Conservation (phyloP, 2,888 invertebrate genomes). For the Caenorhabditis zanzibari region DNA sequence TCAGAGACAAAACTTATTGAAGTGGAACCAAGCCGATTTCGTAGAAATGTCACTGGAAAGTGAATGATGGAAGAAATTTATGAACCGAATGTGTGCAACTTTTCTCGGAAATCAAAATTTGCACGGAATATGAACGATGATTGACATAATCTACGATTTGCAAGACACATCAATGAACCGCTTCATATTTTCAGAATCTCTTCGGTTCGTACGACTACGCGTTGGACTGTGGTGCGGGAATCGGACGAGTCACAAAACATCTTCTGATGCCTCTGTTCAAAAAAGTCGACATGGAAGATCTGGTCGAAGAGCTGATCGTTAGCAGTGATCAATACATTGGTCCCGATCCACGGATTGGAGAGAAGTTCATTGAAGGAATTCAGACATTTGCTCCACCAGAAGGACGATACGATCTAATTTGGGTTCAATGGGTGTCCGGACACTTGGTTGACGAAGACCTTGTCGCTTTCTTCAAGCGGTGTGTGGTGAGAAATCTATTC, state of each 20-base stretch:
- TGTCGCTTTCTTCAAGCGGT: conserved; percentile 87
- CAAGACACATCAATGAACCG: not conserved
- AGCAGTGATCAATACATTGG: conserved; percentile 77
- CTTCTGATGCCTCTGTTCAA: conserved; percentile 90
- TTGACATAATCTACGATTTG: not conserved
- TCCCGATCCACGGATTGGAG: conserved; percentile 68
- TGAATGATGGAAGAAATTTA: conserved; percentile 16
- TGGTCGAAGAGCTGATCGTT: conserved; percentile 76
- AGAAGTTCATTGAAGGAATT: conserved; percentile 86
- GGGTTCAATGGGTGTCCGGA: conserved; percentile 97
- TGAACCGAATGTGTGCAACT: conserved; percentile 1
- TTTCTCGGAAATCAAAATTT: not conserved
- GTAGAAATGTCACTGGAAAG: not conserved
- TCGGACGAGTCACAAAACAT: conserved; percentile 94
- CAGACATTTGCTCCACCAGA: conserved; percentile 89
- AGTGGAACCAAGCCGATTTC: not conserved
- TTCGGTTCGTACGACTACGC: conserved; percentile 85
- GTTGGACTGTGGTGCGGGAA: conserved; percentile 97
- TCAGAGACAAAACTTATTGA: too few relatives aligned
- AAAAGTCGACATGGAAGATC: conserved; percentile 82
- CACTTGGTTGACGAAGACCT: conserved; percentile 92
- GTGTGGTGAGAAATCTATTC: conserved; percentile 80
- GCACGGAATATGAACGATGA: conserved; percentile 5
- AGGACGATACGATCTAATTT: conserved; percentile 92
- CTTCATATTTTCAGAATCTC: conserved; percentile 60